A percentile compares a stretch with the other conserved stretches of the same genome.
phyloP scores from a whole-genome alignment of 2,888 invertebrate genomes.

The Listrodromus nycthemerus region DNA sequence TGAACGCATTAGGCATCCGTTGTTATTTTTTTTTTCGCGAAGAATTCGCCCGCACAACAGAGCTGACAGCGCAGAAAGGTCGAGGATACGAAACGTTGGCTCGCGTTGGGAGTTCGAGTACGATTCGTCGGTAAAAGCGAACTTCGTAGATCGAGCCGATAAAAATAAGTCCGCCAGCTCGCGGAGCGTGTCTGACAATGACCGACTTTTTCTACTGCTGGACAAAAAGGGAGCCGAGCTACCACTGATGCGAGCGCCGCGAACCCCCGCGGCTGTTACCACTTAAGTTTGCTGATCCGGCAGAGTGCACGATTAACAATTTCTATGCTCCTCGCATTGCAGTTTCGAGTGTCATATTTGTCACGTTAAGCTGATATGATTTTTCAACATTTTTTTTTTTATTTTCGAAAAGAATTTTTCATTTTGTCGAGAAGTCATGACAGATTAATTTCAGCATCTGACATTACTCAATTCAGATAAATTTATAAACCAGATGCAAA shows the following conservation, averaged over 20 bases:
- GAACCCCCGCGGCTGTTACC: neutral
- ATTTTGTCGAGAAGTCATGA: neutral
- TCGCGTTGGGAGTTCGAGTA: neutral
- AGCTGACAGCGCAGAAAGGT: neutral
- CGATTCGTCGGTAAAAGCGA: constrained; percentile 52
- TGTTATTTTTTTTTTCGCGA: neutral
- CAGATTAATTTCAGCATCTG: neutral
- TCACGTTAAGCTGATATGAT: neutral
- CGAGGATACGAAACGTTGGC: neutral
- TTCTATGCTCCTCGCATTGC: neutral
- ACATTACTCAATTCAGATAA: neutral
- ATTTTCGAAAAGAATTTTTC: too few species aligned
- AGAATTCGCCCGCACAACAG: neutral
- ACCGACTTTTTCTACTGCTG: constrained; percentile 53
- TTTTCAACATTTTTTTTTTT: neutral
- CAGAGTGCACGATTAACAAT: neutral
- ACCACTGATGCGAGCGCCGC: constrained; percentile 3
- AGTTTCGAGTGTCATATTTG: neutral
- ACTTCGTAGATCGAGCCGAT: constrained; percentile 63
- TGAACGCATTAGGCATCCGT: constrained; percentile 4
- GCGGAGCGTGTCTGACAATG: constrained; percentile 43
- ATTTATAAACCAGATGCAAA: neutral
- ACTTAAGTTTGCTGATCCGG: neutral
- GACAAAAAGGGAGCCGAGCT: constrained; percentile 13
- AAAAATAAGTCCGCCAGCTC: neutral